Evolutionary conservation across 64 coral and sea anemone genomes (phyloP).

Genomic region (Anthopleura sola): DNA sequence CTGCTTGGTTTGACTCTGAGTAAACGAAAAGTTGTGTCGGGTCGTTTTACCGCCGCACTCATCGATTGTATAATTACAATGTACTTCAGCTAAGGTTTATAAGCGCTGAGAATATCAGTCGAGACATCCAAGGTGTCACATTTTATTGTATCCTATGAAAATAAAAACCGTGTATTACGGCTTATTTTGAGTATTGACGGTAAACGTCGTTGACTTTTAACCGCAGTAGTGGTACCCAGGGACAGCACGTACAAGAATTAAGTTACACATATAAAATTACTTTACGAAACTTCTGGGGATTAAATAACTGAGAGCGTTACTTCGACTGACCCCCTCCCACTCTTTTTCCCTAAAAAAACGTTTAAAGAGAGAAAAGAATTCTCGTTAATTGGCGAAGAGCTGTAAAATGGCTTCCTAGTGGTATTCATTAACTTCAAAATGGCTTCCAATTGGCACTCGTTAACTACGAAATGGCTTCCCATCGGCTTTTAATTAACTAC

Average conservation of each 20-base stretch:
- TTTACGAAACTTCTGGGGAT: neutral
- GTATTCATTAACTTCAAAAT: too few relatives aligned
- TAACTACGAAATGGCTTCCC: too few relatives aligned
- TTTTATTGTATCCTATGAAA: constrained; percentile 15
- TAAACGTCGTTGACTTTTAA: constrained; percentile 6
- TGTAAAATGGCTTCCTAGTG: too few relatives aligned
- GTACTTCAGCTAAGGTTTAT: neutral
- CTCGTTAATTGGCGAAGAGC: too few relatives aligned
- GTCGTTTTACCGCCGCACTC: neutral
- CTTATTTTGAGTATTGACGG: neutral
- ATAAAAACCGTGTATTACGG: constrained; percentile 1
- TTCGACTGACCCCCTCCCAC: too few relatives aligned
- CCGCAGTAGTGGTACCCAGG: neutral
- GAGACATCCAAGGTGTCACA: neutral
- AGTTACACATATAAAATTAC: constrained; percentile 2
- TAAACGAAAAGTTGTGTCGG: neutral
- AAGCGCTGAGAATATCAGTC: neutral
- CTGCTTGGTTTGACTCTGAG: neutral
- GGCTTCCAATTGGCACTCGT: too few relatives aligned
- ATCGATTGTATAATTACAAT: neutral
- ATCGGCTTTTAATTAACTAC: too few relatives aligned
- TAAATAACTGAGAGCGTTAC: neutral
- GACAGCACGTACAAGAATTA: neutral
- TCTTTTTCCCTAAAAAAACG: too few relatives aligned
- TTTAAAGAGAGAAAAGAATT: too few relatives aligned